Percentiles rank a stretch among this genome's conserved stretches.
Evolutionary conservation across 2,888 invertebrate genomes (phyloP).

Genomic region (Caenorhabditis becei): DNA sequence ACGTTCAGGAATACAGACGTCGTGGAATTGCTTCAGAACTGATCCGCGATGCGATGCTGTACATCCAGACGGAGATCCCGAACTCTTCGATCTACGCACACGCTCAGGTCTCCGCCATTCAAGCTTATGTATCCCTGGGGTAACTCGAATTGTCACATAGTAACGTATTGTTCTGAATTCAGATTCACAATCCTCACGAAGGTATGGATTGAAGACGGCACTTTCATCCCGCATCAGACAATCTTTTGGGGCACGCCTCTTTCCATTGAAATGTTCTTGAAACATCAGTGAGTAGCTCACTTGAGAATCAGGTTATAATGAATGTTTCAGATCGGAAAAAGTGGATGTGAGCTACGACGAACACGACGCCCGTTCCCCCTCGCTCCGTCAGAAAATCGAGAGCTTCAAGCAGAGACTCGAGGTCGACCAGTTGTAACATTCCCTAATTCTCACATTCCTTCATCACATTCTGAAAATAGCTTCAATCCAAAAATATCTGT

Average conservation of each 20-base stretch:
- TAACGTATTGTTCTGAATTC: neutral
- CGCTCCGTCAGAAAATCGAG: constrained; percentile 41
- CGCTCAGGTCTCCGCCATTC: constrained; percentile 56
- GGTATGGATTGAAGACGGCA: constrained; percentile 60
- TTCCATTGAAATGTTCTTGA: constrained; percentile 40
- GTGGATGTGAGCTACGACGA: constrained; percentile 31
- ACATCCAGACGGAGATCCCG: constrained; percentile 9
- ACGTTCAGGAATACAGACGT: constrained; percentile 35
- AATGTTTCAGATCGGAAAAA: constrained; percentile 29
- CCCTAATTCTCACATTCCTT: neutral
- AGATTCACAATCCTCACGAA: constrained; percentile 57
- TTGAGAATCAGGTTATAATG: neutral
- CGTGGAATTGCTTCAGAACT: constrained; percentile 49
- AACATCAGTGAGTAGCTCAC: constrained; percentile 29
- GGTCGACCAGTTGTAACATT: constrained; percentile 49
- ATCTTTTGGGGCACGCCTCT: constrained; percentile 51
- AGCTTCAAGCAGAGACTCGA: constrained; percentile 39
- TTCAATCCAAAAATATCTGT: too few species aligned
- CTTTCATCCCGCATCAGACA: constrained; percentile 56
- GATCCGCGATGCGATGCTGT: constrained; percentile 42
- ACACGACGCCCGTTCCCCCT: constrained; percentile 50
- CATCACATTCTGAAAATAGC: neutral
- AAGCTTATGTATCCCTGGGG: constrained; percentile 48
- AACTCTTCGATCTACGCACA: constrained; percentile 50
- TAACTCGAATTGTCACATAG: constrained; percentile 8